A percentile compares a stretch with the other conserved stretches of the same genome.
Conservation (phyloP, 1,140 invertebrate species). For the Triops longicaudatus region DNA sequence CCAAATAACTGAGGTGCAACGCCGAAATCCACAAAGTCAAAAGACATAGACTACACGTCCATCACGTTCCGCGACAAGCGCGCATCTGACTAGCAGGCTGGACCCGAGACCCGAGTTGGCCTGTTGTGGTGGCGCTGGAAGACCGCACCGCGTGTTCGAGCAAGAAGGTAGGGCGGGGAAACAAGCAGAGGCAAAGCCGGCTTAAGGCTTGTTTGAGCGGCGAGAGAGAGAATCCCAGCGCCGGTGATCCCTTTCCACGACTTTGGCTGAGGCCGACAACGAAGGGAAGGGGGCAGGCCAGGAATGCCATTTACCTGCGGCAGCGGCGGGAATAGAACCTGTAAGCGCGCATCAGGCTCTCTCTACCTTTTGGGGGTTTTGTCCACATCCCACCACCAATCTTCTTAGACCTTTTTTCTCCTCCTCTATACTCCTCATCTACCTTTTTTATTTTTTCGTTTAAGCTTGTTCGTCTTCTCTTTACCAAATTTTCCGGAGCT, state of each 20-base stretch:
- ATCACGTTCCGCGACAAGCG: neutral
- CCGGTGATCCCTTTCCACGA: neutral
- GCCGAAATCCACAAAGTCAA: neutral
- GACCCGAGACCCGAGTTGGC: neutral
- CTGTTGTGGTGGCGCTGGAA: neutral
- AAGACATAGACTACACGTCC: neutral
- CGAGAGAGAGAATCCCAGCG: neutral
- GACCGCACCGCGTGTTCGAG: no score
- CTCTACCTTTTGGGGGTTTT: neutral
- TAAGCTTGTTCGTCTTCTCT: neutral
- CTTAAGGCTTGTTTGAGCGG: no score
- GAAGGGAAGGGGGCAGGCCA: slow-evolving; percentile 3
- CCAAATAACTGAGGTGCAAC: neutral
- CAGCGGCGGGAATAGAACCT: neutral
- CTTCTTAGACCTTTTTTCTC: neutral
- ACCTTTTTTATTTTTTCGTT: neutral
- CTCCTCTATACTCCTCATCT: neutral
- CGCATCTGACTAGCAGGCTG: neutral
- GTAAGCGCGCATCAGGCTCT: neutral
- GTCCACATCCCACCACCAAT: neutral
- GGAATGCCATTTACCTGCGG: slow-evolving; percentile 10
- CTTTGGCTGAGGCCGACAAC: neutral
- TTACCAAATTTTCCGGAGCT: neutral
- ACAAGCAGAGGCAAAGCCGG: no score
- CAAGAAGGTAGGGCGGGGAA: no score